Conservation (phyloP, 2,113 vertebrate species). For the Leptocoma aspasia region DNA sequence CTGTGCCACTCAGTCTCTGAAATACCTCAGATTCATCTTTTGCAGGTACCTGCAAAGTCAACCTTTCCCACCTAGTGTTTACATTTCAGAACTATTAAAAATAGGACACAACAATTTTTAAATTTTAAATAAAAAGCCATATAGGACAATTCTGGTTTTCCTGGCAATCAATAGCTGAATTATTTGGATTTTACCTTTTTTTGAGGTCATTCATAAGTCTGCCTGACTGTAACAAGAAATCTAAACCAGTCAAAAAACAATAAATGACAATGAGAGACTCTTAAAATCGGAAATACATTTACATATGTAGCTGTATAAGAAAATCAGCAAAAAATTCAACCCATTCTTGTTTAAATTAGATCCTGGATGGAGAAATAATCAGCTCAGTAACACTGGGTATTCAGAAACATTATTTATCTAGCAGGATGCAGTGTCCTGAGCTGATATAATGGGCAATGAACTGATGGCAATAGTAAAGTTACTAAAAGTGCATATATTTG, state of each 20-base stretch:
- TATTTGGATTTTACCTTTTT: not conserved
- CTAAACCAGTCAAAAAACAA: not conserved
- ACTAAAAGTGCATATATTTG: not conserved
- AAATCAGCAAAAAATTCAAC: not conserved
- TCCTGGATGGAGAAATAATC: not conserved
- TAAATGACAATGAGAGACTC: not conserved
- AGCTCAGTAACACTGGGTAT: not conserved
- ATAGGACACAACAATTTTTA: not conserved
- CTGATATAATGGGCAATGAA: not conserved
- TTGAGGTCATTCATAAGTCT: not conserved
- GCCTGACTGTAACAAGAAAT: not conserved
- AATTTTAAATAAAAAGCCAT: not conserved
- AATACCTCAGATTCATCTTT: not conserved
- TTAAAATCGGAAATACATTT: not conserved
- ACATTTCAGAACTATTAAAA: not conserved
- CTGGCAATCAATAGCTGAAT: not conserved
- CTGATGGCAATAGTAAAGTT: not conserved
- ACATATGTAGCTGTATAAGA: not conserved
- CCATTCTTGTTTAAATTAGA: not conserved
- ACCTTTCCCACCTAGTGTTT: not conserved
- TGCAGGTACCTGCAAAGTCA: not conserved
- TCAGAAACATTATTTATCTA: not conserved
- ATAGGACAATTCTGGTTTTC: not conserved
- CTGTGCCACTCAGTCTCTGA: not conserved
- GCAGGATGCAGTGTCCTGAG: not conserved